phyloP scores from a whole-genome alignment of 2,797 vertebrate genomes.

The Coregonus suidteri region DNA sequence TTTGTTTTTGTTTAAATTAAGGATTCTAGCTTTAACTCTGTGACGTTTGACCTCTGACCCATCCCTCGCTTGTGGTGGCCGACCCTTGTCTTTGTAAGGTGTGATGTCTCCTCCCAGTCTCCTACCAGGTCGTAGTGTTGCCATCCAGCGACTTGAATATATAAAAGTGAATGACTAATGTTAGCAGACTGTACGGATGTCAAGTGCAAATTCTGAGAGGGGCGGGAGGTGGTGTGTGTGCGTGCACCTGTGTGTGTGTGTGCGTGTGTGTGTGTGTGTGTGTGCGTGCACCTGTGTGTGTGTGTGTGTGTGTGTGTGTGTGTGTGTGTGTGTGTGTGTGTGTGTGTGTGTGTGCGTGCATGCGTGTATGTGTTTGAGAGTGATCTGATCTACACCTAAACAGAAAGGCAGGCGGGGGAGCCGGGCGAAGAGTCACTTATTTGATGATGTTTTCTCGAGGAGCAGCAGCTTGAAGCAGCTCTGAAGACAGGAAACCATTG shows the following conservation, averaged over 20 bases:
- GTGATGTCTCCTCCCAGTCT: constrained; percentile 72
- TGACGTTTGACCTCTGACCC: constrained; percentile 37
- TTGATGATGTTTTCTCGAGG: constrained; percentile 36
- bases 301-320: too few relatives aligned
- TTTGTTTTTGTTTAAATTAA: too few relatives aligned
- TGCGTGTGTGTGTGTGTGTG: not conserved
- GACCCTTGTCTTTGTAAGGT: constrained; percentile 83
- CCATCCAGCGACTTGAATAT: constrained; percentile 77
- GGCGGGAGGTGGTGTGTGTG: not conserved
- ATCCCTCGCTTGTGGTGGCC: constrained; percentile 62
- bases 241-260: not conserved
- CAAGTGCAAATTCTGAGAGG: constrained; percentile 3
- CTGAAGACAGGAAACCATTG: constrained; percentile 51
- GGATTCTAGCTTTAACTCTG: constrained; percentile 9
- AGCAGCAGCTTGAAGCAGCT: constrained; percentile 17
- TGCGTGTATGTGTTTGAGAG: not conserved
- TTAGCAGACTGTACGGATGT: constrained; percentile 27
- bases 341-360: not conserved
- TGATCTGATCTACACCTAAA: not conserved
- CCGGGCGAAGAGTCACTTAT: not conserved
- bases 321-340: too few relatives aligned
- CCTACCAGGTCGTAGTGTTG: constrained; percentile 80
- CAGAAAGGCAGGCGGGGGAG: too few relatives aligned
- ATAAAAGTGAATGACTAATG: constrained; percentile 26
- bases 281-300: too few relatives aligned